Evolutionary conservation across 53 echinoderm and acorn worm genomes (phyloP), one percentile per base, ranked within the genome.

Genomic region (Echinarachnius parma): DNA sequence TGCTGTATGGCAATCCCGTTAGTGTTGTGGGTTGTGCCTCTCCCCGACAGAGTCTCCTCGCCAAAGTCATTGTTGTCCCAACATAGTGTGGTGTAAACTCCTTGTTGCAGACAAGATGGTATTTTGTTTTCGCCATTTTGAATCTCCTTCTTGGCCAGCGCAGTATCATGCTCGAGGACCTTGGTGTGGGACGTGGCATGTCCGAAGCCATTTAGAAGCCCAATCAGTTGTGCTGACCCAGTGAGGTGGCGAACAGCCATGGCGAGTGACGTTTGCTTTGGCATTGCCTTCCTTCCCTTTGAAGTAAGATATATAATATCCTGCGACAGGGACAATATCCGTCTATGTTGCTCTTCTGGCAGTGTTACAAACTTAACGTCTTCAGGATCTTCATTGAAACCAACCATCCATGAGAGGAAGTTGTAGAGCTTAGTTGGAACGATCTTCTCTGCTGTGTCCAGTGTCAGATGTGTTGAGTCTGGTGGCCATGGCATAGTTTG

Each of bases 271-370:
- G 54, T 47, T 11, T 85, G 90, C 27, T 85, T 80, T 13, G 89
- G 84, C 81, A 77, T 77, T 45, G 69, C 30, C 36, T 81, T 63
- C 56, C 70, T 84, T 45, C 84, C 84, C 24, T 77, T 84, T 71
- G 89, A 77, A 48, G 81, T 49, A 31, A 81, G 52, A 66, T 89
- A 89, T 25, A 89, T 75, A 23, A 89, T 77, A 44, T 89, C 89
- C 71, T 89, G 84, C 3, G 78, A 42, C 37, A 84, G 77, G 35
- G 80, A 33, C 31, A 81, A 69, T 18, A 85, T 48, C 44, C 66
- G 46, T 52, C 78, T 61, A 31, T 84, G 30, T 21, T 79, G 21
- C 22, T 76, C 68, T 28, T 50, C 75, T 23, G 61, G 22, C 46
- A 77, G 50, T 31, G 32, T 61, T 61, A 61, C 61, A 61, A 61